Evolutionary conservation across 1,140 invertebrate species (phyloP).

Genomic region (Ips typographus): DNA sequence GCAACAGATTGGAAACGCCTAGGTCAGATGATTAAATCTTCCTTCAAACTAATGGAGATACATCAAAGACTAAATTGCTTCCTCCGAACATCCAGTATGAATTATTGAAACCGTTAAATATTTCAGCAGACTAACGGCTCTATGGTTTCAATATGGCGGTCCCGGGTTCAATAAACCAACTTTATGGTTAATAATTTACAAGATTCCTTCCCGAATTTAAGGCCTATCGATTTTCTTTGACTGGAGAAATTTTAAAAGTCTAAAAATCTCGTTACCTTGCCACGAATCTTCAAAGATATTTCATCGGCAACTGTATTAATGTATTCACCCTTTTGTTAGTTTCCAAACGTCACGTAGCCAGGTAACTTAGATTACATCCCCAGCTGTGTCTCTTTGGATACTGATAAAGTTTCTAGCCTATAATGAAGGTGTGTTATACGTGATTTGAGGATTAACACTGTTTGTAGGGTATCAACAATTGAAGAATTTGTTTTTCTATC

Average conservation of each 20-base stretch:
- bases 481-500: too few species aligned
- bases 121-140: conserved; percentile 3
- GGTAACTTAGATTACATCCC: conserved; percentile 18
- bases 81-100: background rate
- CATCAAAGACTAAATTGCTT: conserved; percentile 1
- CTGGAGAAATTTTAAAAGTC: too few species aligned
- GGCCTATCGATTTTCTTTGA: too few species aligned
- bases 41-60: conserved; percentile 2
- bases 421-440: conserved; percentile 14
- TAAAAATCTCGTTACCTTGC: too few species aligned
- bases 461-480: background rate
- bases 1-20: too few species aligned
- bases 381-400: conserved; percentile 17
- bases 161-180: conserved; percentile 1
- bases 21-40: background rate
- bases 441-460: conserved; percentile 12
- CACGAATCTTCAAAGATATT: background rate
- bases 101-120: conserved; percentile 6
- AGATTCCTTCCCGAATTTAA: background rate
- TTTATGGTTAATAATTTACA: background rate
- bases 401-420: conserved; percentile 13
- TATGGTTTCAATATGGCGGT: conserved; percentile 4
- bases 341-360: conserved; percentile 9
- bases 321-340: conserved; percentile 17
- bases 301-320: conserved; percentile 4